Evolutionary conservation across 2,113 vertebrate genomes (phyloP), one percentile per base, ranked within the genome.

Genomic region (Neolamprologus sp.): DNA sequence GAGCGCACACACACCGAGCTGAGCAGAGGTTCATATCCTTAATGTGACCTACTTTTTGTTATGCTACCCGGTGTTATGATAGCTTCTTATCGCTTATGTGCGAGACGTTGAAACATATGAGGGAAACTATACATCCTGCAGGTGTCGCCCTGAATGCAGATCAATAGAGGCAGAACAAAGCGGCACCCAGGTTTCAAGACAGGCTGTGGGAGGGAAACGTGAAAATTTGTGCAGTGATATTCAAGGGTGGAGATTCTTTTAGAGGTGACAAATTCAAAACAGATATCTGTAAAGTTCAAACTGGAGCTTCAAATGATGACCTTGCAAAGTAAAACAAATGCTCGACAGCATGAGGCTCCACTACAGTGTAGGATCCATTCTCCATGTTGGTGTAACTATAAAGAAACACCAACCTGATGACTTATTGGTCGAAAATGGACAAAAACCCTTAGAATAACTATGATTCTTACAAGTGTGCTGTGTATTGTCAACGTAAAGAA

Each of bases 41-140:
- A 93, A 89, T 71, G 85, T 89, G 87, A 94, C 92, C 94, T 63
- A 88, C 89, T 92, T 93, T 88, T 89, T 82, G 87, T 91, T 37
- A 81, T 86, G 92, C 92, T 92, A 89, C 89, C 91, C 68, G 53
- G 42, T 88, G 91, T 90, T 90, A 65, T 89, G 86, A 85, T 83
- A 19, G 82, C 86, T 87, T 84, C 83, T 86, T 85, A 90, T 87
- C 89, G 40, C 45, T 85, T 75, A 82, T 86, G 71, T 88, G 49
- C 11, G 81, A 89, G 83, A 51, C 9, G 9, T 45, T 11, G 37
- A 78, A 47, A 5, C 83, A n/a, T 83, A 63, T 53, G 71, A 91
- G 90, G 90, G 83, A 78, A 93, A 42, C 83, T 37, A 16, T 16
- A 21, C 80, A 37, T 19, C 53, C 86, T 85, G 80, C 58, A 85